A percentile compares a stretch with the other conserved stretches of the same genome.
phyloP scores from a whole-genome alignment of 2,888 invertebrate genomes.

The Ectropis crepuscularia region DNA sequence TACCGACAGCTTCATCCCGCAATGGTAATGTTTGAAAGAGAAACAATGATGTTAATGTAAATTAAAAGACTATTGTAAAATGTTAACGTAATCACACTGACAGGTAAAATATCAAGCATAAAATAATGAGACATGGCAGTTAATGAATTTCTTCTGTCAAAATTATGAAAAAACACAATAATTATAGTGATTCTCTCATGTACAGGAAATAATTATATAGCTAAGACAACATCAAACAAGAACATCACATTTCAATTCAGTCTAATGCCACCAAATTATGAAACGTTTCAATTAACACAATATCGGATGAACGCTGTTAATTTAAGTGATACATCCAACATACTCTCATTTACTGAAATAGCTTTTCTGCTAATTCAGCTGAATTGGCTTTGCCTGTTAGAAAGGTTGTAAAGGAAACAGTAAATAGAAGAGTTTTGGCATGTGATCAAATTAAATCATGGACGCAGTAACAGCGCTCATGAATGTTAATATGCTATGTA shows the following conservation, averaged over 20 bases:
- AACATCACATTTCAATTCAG: constrained; percentile 5
- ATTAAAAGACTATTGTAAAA: constrained; percentile 35
- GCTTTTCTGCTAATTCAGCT: too few relatives aligned
- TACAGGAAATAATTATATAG: constrained; percentile 13
- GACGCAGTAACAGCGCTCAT: constrained; percentile 24
- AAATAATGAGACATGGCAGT: constrained; percentile 4
- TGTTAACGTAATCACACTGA: constrained; percentile 6
- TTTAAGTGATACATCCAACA: not conserved
- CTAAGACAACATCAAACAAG: constrained; percentile 38
- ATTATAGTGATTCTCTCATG: constrained; percentile 9
- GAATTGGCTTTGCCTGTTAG: not conserved
- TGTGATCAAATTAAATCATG: constrained; percentile 5
- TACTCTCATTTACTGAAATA: not conserved
- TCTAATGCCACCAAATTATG: not conserved
- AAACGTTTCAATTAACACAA: not conserved
- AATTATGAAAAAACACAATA: constrained; percentile 3
- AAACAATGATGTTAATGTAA: constrained; percentile 70
- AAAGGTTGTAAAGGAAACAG: not conserved
- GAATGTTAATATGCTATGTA: constrained; percentile 11
- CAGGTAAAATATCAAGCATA: constrained; percentile 4
- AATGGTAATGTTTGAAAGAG: constrained; percentile 73
- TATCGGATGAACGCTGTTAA: constrained; percentile 25
- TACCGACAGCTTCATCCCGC: constrained; percentile 81
- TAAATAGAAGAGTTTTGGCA: not conserved
- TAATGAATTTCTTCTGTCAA: not conserved